These are phyloP conservation scores for Schizotus pectinicornis DNA, from an alignment of 2,888 invertebrate species.

Conservation along the genomic window DNA sequence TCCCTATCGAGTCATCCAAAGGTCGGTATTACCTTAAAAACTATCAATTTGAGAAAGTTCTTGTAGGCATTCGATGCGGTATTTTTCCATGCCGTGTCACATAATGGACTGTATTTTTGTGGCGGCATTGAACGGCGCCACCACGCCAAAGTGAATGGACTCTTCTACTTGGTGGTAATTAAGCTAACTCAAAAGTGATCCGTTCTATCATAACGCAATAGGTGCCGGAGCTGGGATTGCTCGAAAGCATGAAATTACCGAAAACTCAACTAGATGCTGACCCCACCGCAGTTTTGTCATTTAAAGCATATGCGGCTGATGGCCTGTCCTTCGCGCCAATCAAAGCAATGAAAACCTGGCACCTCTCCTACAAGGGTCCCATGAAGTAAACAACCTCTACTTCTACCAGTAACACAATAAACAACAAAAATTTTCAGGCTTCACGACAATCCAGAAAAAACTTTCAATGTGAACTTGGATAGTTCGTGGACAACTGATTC, in stretches of 20 bases:
- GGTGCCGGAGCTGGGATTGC: slow-evolving; percentile 72
- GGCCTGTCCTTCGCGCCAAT: slow-evolving; percentile 72
- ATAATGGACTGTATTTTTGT: slow-evolving; percentile 69
- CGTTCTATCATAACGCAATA: slow-evolving; percentile 43
- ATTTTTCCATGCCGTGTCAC: slow-evolving; percentile 73
- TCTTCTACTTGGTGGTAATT: slow-evolving; percentile 69
- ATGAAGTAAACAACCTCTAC: slow-evolving; percentile 61
- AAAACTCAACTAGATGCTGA: slow-evolving; percentile 69
- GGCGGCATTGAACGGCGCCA: slow-evolving; percentile 72
- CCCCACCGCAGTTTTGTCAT: slow-evolving; percentile 44
- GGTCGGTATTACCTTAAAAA: slow-evolving; percentile 50
- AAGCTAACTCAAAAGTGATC: slow-evolving; percentile 1
- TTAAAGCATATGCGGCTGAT: slow-evolving; percentile 70
- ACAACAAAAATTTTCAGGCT: slow-evolving; percentile 53
- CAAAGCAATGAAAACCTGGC: slow-evolving; percentile 78
- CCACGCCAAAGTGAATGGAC: slow-evolving; percentile 69
- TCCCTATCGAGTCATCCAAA: slow-evolving; percentile 64
- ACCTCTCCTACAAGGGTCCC: slow-evolving; percentile 70
- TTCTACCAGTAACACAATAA: not conserved
- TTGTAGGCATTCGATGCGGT: slow-evolving; percentile 77
- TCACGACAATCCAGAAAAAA: slow-evolving; percentile 59
- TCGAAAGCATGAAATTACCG: slow-evolving; percentile 72
- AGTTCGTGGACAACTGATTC: slow-evolving; percentile 69
- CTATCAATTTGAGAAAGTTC: slow-evolving; percentile 4
- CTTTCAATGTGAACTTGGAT: slow-evolving; percentile 66